Base-by-base conservation (phyloP, 2,113 vertebrate species). In the Sula dactylatra region DNA sequence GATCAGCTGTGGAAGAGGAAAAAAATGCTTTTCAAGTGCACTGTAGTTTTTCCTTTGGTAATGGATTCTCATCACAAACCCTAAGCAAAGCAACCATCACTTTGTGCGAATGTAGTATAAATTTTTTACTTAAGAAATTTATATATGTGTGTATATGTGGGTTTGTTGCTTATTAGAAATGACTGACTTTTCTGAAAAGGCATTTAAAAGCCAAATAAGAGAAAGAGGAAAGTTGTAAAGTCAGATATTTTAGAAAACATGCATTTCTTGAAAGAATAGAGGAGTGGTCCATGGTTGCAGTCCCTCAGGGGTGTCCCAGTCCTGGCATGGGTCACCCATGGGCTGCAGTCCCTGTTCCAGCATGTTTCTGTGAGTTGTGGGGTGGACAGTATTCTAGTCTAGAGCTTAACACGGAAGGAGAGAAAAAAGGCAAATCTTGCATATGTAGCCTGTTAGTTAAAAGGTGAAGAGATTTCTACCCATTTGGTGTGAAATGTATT, bases 301-400 rank as follows among this genome's bases (percentile, higher is more conserved):
- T 20, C 9, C 11, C 20, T 90, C 34, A 49, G 10, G 16, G 15
- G 2, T 58, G 34, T 45, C 20, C 8, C 21, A 44, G 26, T 8
- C 11, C 45, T 85, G 21, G 1, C 19, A 49, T 2, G 4, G 10
- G 16, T 87, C 4, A 2, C 10, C 4, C 1, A 1, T 34, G 34
- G 11, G 4, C 11, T 76, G 8, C 22, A 83, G 5, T 26, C 5
- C 10, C 9, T 27, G 3, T 4, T 4, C 29, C 8, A 7, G 0
- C 0, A 0, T 19, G 8, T 15, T 7, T 36, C 29, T 45, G 24
- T 31, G 47, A 40, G 10, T 7, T 45, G 8, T 20, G 17, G 6
- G 5, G 34, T n/a, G 12, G 24, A 18, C 2, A 32, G 6, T 11
- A 7, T 52, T 85, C 44, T 76, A 10, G 24, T 20, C 8, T 3